These are phyloP conservation scores for Copidosoma aretas DNA, from an alignment of 2,888 invertebrate genomes.

Conservation along the genomic window DNA sequence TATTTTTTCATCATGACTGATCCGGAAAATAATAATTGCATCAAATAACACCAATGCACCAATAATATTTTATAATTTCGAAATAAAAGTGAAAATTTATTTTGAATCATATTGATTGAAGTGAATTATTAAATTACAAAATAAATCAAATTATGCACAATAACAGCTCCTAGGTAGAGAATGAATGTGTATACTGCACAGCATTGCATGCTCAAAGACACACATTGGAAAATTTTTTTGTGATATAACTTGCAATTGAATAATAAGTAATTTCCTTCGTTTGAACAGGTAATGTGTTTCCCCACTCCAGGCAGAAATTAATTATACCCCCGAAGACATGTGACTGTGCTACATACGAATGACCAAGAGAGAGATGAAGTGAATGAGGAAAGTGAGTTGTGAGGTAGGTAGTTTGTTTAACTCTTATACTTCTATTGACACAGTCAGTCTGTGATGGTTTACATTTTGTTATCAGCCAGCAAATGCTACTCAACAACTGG, in stretches of 20 bases:
- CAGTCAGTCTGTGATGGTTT: slow-evolving; percentile 18
- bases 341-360: slow-evolving; percentile 3
- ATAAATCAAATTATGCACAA: slow-evolving; percentile 31
- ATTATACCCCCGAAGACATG: slow-evolving; percentile 3
- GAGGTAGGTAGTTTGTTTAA: slow-evolving; percentile 28
- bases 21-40: too few species aligned
- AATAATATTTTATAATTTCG: too few species aligned
- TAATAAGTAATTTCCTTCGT: slow-evolving; percentile 24
- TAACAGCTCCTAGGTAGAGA: neutral
- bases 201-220: slow-evolving; percentile 10
- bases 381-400: slow-evolving; percentile 9
- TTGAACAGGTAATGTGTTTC: slow-evolving; percentile 29
- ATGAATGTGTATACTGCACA: neutral
- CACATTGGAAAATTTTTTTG: slow-evolving; percentile 5
- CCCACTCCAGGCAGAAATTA: slow-evolving; percentile 19
- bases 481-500: slow-evolving; percentile 21
- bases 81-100: neutral
- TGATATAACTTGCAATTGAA: slow-evolving; percentile 25
- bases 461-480: slow-evolving; percentile 24
- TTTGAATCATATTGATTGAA: slow-evolving; percentile 22
- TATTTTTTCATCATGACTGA: too few species aligned
- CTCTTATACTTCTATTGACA: slow-evolving; percentile 34
- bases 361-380: neutral
- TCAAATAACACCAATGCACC: too few species aligned
- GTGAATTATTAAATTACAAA: slow-evolving; percentile 28